Conservation (phyloP, 1,140 invertebrate genomes). For the Drosophila setifemur region DNA sequence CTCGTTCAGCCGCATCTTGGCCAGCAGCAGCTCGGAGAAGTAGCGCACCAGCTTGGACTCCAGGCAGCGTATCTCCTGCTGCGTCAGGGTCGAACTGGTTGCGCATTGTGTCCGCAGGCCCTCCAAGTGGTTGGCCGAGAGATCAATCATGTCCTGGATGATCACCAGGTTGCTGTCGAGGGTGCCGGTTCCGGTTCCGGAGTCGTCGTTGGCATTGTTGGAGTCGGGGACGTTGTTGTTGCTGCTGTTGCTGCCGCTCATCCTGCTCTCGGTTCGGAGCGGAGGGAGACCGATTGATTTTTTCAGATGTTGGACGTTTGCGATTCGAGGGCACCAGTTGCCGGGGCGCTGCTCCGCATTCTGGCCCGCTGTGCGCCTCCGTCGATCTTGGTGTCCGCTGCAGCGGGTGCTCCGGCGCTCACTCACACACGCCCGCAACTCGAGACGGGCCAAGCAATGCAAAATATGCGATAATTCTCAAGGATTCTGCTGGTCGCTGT, state of each 20-base stretch:
- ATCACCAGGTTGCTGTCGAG: constrained; percentile 83
- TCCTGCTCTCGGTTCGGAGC: constrained; percentile 55
- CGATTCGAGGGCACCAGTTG: constrained; percentile 31
- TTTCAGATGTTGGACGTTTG: constrained; percentile 51
- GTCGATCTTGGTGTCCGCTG: constrained; percentile 3
- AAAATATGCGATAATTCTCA: constrained; percentile 55
- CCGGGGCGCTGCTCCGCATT: constrained; percentile 46
- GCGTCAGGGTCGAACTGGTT: constrained; percentile 94
- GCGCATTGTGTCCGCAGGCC: constrained; percentile 95
- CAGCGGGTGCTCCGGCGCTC: constrained; percentile 2
- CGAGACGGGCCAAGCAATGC: constrained; percentile 15
- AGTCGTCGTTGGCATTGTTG: neutral
- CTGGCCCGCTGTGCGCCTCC: constrained; percentile 13
- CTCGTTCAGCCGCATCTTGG: constrained; percentile 89
- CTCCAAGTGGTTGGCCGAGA: constrained; percentile 95
- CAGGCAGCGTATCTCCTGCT: constrained; percentile 96
- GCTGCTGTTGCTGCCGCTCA: constrained; percentile 49
- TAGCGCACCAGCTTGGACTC: constrained; percentile 97
- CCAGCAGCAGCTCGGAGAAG: constrained; percentile 94
- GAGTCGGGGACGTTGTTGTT: constrained; percentile 37
- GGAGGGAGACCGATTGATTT: constrained; percentile 64
- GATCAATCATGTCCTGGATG: constrained; percentile 96
- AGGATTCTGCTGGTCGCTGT: constrained; percentile 52
- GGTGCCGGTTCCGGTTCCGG: neutral
- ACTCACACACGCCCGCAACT: constrained; percentile 12